Conservation (phyloP, 2,888 invertebrate species). For the Philhelius pedissequus region DNA sequence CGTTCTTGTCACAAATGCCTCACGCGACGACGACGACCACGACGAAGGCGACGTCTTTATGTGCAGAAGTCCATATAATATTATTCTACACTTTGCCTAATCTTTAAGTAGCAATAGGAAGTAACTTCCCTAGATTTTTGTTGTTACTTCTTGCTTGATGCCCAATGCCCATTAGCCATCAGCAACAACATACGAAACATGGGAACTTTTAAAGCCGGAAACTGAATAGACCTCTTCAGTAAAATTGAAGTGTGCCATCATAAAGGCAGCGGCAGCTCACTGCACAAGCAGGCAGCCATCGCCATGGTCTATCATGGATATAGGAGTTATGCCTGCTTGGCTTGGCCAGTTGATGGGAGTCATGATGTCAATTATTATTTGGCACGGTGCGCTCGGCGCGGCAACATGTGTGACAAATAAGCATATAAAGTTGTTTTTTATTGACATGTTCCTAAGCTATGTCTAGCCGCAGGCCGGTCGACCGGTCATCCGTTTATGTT, state of each 20-base stretch:
- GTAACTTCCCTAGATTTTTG: conserved; percentile 17
- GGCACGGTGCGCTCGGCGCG: neutral
- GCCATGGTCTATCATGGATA: neutral
- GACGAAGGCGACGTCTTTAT: conserved; percentile 37
- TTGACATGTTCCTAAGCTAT: conserved; percentile 9
- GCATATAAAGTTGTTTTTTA: neutral
- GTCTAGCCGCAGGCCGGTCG: neutral
- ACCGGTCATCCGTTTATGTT: neutral
- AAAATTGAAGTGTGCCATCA: conserved; percentile 53
- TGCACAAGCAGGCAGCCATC: neutral
- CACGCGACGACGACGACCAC: too few species aligned
- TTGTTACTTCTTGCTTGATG: conserved; percentile 20
- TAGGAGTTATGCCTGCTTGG: conserved; percentile 12
- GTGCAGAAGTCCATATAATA: conserved; percentile 4
- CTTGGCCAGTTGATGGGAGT: conserved; percentile 19
- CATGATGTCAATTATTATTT: conserved; percentile 40
- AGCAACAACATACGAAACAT: neutral
- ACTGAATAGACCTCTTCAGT: conserved; percentile 34
- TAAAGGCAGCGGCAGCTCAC: neutral
- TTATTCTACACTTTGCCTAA: neutral
- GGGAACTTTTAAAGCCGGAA: conserved; percentile 51
- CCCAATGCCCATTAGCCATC: neutral
- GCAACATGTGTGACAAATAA: conserved; percentile 54
- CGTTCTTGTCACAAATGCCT: conserved; percentile 11
- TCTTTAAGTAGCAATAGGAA: conserved; percentile 5